phyloP scores from a whole-genome alignment of 2,888 invertebrate species.

The Trachelus troglodyta region DNA sequence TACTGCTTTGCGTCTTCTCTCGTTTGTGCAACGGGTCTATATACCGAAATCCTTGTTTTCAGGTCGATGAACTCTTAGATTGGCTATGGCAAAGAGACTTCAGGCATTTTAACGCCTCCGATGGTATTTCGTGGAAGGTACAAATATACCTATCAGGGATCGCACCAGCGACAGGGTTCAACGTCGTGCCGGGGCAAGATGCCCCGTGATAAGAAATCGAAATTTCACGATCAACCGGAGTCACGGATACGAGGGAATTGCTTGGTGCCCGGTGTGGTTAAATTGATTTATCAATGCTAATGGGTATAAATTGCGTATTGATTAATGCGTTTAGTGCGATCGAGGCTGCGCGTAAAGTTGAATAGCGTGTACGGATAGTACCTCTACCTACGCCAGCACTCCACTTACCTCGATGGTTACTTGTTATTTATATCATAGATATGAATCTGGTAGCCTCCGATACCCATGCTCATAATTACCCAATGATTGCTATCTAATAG shows the following conservation, averaged over 20 bases:
- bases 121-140: too few species aligned
- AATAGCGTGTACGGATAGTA: not conserved
- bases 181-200: too few species aligned
- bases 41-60: too few species aligned
- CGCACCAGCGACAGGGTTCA: too few species aligned
- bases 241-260: constrained; percentile 23
- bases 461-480: constrained; percentile 49
- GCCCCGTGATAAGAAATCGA: too few species aligned
- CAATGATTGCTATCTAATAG: constrained; percentile 38
- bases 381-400: not conserved
- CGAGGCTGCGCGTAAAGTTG: not conserved
- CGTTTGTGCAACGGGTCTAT: too few species aligned
- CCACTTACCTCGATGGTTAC: constrained; percentile 5
- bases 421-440: constrained; percentile 38
- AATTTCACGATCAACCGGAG: too few species aligned
- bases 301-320: constrained; percentile 47
- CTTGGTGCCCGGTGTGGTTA: constrained; percentile 27
- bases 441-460: constrained; percentile 38
- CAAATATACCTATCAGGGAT: too few species aligned
- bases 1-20: too few species aligned
- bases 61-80: too few species aligned
- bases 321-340: constrained; percentile 41
- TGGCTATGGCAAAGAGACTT: too few species aligned
- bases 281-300: constrained; percentile 55
- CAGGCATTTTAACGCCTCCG: too few species aligned